phyloP scores from a whole-genome alignment of 1,140 invertebrate species.

The Drosophila pandora region DNA sequence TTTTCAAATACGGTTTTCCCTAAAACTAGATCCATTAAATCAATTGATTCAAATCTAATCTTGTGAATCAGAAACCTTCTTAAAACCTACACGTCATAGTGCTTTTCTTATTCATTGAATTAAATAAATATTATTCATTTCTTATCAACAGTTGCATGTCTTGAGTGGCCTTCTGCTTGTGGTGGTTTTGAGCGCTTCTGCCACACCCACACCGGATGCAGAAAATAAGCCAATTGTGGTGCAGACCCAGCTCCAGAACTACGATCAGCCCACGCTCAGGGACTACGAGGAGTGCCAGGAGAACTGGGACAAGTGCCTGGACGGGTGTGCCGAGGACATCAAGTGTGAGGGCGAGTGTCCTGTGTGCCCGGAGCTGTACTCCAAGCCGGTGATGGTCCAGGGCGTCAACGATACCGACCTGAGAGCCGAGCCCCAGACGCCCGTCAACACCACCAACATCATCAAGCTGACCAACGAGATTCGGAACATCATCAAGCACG shows the following conservation, averaged over 20 bases:
- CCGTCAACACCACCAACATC: conserved; percentile 72
- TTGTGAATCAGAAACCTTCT: neutral
- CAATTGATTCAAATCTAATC: neutral
- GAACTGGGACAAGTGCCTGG: conserved; percentile 54
- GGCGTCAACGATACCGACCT: conserved; percentile 68
- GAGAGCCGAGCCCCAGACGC: conserved; percentile 18
- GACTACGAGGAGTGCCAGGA: conserved; percentile 67
- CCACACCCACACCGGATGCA: neutral
- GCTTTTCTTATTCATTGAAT: too few relatives aligned
- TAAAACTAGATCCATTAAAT: neutral
- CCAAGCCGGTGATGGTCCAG: conserved; percentile 69
- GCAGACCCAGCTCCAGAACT: conserved; percentile 65
- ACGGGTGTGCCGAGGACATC: conserved; percentile 16
- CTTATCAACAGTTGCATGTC: neutral
- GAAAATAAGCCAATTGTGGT: conserved; percentile 60
- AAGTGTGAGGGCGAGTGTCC: conserved; percentile 56
- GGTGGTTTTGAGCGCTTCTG: conserved; percentile 15
- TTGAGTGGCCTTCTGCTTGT: conserved; percentile 32
- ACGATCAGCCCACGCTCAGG: conserved; percentile 64
- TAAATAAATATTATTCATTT: neutral
- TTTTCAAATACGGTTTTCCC: neutral
- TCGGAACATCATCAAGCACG: conserved; percentile 65
- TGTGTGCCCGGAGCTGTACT: conserved; percentile 60
- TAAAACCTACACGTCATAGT: too few relatives aligned
- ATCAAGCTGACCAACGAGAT: conserved; percentile 74